A percentile compares a stretch with the other conserved stretches of the same genome.
Evolutionary conservation across 2,888 invertebrate species (phyloP).

Genomic region (Agrotis exclamationis): DNA sequence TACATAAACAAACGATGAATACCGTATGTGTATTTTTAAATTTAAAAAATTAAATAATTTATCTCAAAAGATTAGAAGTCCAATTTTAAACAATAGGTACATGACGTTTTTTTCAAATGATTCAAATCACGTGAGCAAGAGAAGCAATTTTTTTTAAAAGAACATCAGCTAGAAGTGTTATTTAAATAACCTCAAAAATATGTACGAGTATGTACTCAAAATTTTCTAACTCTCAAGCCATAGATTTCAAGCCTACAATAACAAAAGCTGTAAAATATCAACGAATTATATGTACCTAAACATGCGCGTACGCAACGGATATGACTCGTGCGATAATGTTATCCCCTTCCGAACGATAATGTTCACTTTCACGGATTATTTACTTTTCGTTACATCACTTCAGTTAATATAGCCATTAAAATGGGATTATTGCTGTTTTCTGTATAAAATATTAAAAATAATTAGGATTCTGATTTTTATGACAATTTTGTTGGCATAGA

Average conservation of each 20-base stretch:
- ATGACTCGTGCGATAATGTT: constrained; percentile 62
- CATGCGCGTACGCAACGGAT: constrained; percentile 54
- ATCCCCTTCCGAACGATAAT: constrained; percentile 57
- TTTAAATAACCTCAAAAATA: too few species aligned
- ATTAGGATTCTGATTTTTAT: constrained; percentile 12
- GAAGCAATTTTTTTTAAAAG: not conserved
- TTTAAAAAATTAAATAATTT: too few species aligned
- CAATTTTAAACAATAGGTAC: too few species aligned
- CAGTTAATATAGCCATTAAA: not conserved
- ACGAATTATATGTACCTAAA: constrained; percentile 40
- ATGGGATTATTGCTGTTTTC: constrained; percentile 15
- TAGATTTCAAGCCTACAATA: not conserved
- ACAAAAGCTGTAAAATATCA: constrained; percentile 46
- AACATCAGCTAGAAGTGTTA: not conserved
- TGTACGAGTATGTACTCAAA: not conserved
- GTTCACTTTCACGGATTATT: constrained; percentile 58
- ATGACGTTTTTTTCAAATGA: too few species aligned
- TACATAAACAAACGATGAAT: not conserved
- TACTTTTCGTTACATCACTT: constrained; percentile 39
- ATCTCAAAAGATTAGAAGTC: too few species aligned
- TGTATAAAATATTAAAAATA: constrained; percentile 13
- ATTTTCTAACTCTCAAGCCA: not conserved
- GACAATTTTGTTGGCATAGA: not conserved
- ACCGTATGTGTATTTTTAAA: too few species aligned
- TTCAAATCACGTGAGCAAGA: not conserved